These are phyloP conservation scores for Gavia stellata DNA, from an alignment of 2,113 vertebrate genomes.

Conservation along the genomic window DNA sequence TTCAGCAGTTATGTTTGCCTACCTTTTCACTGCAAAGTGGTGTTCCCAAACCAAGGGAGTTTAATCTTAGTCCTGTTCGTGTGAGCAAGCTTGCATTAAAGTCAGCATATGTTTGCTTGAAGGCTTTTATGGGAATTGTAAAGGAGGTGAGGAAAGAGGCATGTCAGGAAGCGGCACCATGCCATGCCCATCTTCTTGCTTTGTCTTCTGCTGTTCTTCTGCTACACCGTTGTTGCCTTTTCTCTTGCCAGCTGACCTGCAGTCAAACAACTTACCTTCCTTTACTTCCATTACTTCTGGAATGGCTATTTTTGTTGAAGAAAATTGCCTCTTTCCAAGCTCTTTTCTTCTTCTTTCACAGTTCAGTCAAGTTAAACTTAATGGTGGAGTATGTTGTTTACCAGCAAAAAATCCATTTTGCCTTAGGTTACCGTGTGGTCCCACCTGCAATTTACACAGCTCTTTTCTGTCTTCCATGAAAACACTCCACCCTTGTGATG, in stretches of 20 bases:
- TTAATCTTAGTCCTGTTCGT: not conserved
- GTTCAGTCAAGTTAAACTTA: not conserved
- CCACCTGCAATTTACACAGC: not conserved
- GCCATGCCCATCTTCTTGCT: not conserved
- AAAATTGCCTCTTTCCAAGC: not conserved
- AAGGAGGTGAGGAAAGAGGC: not conserved
- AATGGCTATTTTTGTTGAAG: not conserved
- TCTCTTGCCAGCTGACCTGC: not conserved
- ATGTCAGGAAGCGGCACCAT: rapidly evolving
- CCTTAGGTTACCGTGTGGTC: not conserved
- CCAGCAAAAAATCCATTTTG: not conserved
- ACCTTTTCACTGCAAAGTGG: not conserved
- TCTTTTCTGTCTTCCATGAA: not conserved
- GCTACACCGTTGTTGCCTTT: not conserved
- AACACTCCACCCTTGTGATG: not conserved
- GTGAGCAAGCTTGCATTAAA: not conserved
- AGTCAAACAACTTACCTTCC: not conserved
- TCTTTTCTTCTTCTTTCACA: not conserved
- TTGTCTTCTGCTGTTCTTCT: not conserved
- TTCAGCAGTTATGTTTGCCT: not conserved
- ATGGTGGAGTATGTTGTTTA: not conserved
- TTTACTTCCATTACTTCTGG: not conserved
- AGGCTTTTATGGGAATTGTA: not conserved
- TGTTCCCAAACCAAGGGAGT: not conserved
- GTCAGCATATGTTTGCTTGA: not conserved